Percentiles rank a stretch among this genome's conserved stretches.
These are phyloP conservation scores for Drosophila rellima DNA, from an alignment of 2,888 invertebrate genomes.

Conservation along the genomic window DNA sequence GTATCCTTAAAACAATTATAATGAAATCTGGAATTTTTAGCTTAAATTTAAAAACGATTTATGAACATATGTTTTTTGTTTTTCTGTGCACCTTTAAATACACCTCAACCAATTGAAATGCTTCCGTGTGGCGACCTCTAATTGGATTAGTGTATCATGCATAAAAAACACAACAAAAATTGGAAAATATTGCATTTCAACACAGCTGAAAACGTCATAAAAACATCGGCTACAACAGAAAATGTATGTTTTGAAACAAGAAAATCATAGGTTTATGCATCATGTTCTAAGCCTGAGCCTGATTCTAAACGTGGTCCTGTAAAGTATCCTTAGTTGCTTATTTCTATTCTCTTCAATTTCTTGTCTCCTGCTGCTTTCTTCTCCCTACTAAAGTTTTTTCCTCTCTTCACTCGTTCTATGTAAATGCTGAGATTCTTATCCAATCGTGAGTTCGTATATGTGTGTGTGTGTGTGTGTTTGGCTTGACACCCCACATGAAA, in stretches of 20 bases:
- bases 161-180: not conserved
- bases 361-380: not conserved
- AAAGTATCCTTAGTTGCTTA: not conserved
- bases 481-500: conserved; percentile 35
- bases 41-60: too few species aligned
- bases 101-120: too few species aligned
- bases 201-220: not conserved
- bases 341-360: conserved; percentile 2
- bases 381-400: not conserved
- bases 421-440: conserved; percentile 52
- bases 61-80: too few species aligned
- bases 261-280: too few species aligned
- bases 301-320: too few species aligned
- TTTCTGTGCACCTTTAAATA: too few species aligned
- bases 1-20: too few species aligned
- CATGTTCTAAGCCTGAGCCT: too few species aligned
- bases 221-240: too few species aligned
- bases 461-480: conserved; percentile 31
- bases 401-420: conserved; percentile 27
- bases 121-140: not conserved
- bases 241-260: too few species aligned
- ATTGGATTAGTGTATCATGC: not conserved
- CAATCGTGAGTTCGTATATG: conserved; percentile 36
- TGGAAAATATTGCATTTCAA: not conserved
- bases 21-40: not conserved